phyloP scores from a whole-genome alignment of 2,113 vertebrate genomes.

The Naja naja region DNA sequence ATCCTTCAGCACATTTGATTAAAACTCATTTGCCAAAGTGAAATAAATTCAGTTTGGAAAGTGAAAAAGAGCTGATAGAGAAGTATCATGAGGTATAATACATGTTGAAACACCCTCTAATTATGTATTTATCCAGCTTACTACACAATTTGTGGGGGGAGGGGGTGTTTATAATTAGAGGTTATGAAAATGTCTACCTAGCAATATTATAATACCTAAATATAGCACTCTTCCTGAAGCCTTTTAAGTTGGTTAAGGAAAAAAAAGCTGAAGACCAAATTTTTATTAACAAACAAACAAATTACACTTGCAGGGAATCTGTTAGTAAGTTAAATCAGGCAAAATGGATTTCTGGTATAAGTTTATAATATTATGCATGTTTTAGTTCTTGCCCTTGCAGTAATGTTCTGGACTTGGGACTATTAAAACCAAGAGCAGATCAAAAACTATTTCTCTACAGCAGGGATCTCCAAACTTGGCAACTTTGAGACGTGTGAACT shows the following conservation, averaged over 20 bases:
- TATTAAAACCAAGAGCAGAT: neutral
- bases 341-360: neutral
- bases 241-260: conserved; percentile 54
- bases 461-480: no score
- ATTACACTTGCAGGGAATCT: conserved; percentile 53
- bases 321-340: conserved; percentile 32
- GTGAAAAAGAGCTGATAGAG: conserved; percentile 69
- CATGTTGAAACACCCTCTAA: conserved; percentile 71
- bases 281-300: conserved; percentile 54
- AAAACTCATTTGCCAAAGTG: conserved; percentile 5
- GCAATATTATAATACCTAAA: conserved; percentile 66
- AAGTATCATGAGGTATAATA: conserved; percentile 66
- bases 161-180: conserved; percentile 57
- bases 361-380: neutral
- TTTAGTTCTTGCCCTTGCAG: neutral
- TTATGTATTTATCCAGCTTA: conserved; percentile 70
- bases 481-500: no score
- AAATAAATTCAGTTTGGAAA: conserved; percentile 51
- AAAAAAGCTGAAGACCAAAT: conserved; percentile 50
- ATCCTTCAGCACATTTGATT: neutral
- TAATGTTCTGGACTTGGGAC: neutral
- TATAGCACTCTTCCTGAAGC: conserved; percentile 67
- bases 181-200: conserved; percentile 70
- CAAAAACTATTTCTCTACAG: neutral
- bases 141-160: conserved; percentile 60